Evolutionary conservation across 2,113 vertebrate genomes (phyloP).

Genomic region (Sander lucioperca): DNA sequence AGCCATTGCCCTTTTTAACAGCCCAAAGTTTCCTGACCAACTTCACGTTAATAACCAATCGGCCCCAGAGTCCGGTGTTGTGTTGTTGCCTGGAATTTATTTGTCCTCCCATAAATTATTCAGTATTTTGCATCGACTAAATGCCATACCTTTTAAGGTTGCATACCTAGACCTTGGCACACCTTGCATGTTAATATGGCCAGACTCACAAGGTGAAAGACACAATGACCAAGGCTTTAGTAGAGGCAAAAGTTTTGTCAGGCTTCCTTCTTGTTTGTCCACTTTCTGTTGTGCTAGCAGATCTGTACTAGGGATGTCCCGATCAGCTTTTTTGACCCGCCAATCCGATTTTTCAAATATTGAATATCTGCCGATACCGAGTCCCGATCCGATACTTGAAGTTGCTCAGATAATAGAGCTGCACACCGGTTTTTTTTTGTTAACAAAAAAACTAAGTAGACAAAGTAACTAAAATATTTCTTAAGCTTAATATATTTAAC

Average conservation of each 20-base stretch:
- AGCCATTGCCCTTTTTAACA: conserved; percentile 79
- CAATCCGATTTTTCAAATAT: too few relatives aligned
- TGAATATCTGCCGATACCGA: too few relatives aligned
- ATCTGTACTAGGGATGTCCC: background rate
- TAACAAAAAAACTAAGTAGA: too few relatives aligned
- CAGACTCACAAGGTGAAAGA: conserved; percentile 65
- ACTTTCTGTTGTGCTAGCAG: conserved; percentile 2
- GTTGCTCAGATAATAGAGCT: too few relatives aligned
- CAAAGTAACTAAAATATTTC: too few relatives aligned
- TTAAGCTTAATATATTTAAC: too few relatives aligned
- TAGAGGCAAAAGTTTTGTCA: conserved; percentile 36
- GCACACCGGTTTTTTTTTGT: too few relatives aligned
- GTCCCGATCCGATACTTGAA: too few relatives aligned
- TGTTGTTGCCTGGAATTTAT: conserved; percentile 84
- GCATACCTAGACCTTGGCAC: conserved; percentile 77
- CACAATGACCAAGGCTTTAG: conserved; percentile 57
- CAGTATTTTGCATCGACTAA: conserved; percentile 87
- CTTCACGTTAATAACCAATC: conserved; percentile 81
- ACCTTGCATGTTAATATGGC: conserved; percentile 82
- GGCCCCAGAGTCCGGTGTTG: conserved; percentile 71
- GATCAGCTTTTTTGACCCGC: too few relatives aligned
- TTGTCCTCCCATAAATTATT: conserved; percentile 87
- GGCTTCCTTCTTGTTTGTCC: conserved; percentile 1
- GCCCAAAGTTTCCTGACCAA: conserved; percentile 78
- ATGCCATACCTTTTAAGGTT: conserved; percentile 85